A percentile compares a stretch with the other conserved stretches of the same genome.
These are phyloP conservation scores for Cebuella pygmaea DNA, from an alignment of 2,797 vertebrate genomes.

Conservation along the genomic window DNA sequence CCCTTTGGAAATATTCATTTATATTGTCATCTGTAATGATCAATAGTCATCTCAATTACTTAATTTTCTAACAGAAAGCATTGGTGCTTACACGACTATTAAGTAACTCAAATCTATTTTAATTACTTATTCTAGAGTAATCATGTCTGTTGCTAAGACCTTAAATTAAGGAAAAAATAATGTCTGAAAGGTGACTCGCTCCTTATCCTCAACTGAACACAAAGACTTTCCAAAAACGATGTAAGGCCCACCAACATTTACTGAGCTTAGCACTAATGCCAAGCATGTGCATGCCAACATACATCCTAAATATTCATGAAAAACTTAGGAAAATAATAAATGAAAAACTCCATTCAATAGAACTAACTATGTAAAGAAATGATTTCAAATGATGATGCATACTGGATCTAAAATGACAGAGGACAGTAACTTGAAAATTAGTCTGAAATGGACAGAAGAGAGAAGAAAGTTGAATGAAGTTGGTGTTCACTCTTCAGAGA, in stretches of 20 bases:
- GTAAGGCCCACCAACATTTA: rapidly evolving
- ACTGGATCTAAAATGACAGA: not conserved
- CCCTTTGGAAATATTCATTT: constrained; percentile 52
- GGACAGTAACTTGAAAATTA: not conserved
- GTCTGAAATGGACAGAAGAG: not conserved
- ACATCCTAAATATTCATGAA: not conserved
- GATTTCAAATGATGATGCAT: not conserved
- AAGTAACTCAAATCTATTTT: constrained; percentile 79
- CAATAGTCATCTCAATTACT: constrained; percentile 79
- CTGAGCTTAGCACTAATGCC: not conserved
- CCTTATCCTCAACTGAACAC: not conserved
- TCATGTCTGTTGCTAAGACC: not conserved
- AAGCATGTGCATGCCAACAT: not conserved
- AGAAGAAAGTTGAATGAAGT: rapidly evolving
- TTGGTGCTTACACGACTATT: constrained; percentile 73
- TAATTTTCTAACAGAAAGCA: constrained; percentile 82
- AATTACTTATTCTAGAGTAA: constrained; percentile 69
- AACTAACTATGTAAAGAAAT: not conserved
- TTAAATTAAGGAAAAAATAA: not conserved
- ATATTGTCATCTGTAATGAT: constrained; percentile 76
- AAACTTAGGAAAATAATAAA: not conserved
- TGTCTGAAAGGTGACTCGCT: not conserved
- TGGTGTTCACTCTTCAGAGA: not conserved
- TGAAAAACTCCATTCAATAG: not conserved
- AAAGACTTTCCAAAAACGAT: not conserved